Evolutionary conservation across 2,888 invertebrate genomes (phyloP).

Genomic region (Ichneumoninae sp.): DNA sequence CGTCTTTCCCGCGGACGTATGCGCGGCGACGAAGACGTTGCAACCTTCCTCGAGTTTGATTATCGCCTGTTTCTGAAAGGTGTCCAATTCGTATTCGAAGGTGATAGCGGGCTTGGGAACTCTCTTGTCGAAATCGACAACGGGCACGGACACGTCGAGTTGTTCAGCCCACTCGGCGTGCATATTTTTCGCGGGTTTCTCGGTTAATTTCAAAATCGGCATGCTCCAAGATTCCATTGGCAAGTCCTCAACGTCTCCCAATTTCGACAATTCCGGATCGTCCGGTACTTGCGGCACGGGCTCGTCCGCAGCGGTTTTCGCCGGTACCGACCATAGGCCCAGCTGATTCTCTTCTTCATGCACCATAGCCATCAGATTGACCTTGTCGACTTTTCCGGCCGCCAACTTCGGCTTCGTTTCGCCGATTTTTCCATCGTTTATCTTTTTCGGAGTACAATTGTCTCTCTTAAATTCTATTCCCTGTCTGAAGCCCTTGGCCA

Average conservation of each 20-base stretch:
- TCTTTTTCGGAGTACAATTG: slow-evolving; percentile 77
- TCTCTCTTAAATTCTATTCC: slow-evolving; percentile 80
- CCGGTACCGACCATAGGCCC: slow-evolving; percentile 81
- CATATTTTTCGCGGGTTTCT: slow-evolving; percentile 82
- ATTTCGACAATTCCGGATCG: slow-evolving; percentile 52
- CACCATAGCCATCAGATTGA: slow-evolving; percentile 87
- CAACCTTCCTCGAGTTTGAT: slow-evolving; percentile 96
- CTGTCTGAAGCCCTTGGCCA: slow-evolving; percentile 78
- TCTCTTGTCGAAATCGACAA: slow-evolving; percentile 91
- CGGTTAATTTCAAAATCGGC: slow-evolving; percentile 90
- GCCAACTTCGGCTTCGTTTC: slow-evolving; percentile 42
- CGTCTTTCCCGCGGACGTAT: slow-evolving; percentile 99
- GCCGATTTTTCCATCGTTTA: slow-evolving; percentile 9
- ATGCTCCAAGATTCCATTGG: slow-evolving; percentile 80
- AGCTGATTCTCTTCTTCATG: slow-evolving; percentile 87
- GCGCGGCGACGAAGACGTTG: slow-evolving; percentile 99
- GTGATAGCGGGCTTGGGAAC: slow-evolving; percentile 94
- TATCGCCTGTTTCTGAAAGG: slow-evolving; percentile 99
- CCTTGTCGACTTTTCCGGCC: slow-evolving; percentile 69
- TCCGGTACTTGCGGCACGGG: slow-evolving; percentile 72
- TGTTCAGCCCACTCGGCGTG: slow-evolving; percentile 95
- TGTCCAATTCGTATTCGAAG: slow-evolving; percentile 97
- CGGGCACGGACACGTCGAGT: slow-evolving; percentile 92
- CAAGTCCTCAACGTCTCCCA: slow-evolving; percentile 57
- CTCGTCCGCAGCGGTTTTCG: slow-evolving; percentile 54